phyloP scores from a whole-genome alignment of 2,888 invertebrate genomes.

The Pollenia labialis region DNA sequence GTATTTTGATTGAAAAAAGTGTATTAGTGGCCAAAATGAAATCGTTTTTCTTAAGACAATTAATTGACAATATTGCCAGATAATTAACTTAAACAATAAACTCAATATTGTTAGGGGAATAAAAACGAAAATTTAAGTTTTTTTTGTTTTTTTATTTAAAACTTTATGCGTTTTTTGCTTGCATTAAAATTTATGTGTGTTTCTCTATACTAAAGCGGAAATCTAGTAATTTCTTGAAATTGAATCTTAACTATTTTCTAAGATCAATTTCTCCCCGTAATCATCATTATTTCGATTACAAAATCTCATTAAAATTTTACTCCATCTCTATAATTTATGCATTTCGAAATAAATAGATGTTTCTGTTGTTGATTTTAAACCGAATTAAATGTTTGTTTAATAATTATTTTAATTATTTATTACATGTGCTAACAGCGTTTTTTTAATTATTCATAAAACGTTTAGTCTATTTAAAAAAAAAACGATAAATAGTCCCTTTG shows the following conservation, averaged over 20 bases:
- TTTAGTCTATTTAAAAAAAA: slow-evolving; percentile 46
- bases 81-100: too few relatives aligned
- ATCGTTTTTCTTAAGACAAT: too few relatives aligned
- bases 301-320: not conserved
- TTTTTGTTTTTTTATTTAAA: too few relatives aligned
- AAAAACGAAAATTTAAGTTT: too few relatives aligned
- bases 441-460: slow-evolving; percentile 46
- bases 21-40: too few relatives aligned
- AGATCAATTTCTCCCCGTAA: not conserved
- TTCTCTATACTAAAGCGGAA: not conserved
- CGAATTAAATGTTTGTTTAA: slow-evolving; percentile 30
- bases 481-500: not conserved
- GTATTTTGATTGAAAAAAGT: too few relatives aligned
- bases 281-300: not conserved
- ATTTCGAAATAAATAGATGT: slow-evolving; percentile 21
- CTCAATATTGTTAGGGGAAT: too few relatives aligned
- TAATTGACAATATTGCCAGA: too few relatives aligned
- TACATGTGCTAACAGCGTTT: slow-evolving; percentile 21
- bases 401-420: slow-evolving; percentile 53
- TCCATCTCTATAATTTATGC: slow-evolving; percentile 17
- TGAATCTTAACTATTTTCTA: not conserved
- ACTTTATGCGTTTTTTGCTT: too few relatives aligned
- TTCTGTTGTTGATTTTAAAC: slow-evolving; percentile 24
- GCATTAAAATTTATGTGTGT: not conserved
- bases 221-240: not conserved